Percentiles rank a stretch among this genome's conserved stretches.
phyloP scores from a whole-genome alignment of 1,140 invertebrate genomes.

The Scaptomyza graminum region DNA sequence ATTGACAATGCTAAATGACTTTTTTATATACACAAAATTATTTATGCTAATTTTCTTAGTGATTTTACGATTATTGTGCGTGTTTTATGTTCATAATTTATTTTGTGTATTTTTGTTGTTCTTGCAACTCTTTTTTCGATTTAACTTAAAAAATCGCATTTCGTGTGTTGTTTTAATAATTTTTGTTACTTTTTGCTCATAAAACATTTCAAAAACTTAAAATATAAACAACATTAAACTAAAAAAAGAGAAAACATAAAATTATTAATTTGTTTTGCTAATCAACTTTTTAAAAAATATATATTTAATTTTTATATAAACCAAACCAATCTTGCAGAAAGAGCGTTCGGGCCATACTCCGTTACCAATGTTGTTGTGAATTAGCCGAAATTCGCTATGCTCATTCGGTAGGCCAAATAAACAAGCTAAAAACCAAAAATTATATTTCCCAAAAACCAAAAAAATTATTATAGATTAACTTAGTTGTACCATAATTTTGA shows the following conservation, averaged over 20 bases:
- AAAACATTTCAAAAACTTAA: constrained; percentile 26
- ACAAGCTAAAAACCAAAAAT: constrained; percentile 68
- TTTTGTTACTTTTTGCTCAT: constrained; percentile 22
- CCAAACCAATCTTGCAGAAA: constrained; percentile 84
- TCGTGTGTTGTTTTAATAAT: constrained; percentile 5
- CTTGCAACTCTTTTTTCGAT: constrained; percentile 11
- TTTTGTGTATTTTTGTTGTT: constrained; percentile 42
- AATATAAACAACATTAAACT: constrained; percentile 30
- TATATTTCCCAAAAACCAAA: constrained; percentile 23
- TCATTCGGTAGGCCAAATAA: constrained; percentile 83
- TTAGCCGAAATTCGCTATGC: constrained; percentile 84
- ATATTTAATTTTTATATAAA: constrained; percentile 78
- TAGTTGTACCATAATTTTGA: constrained; percentile 36
- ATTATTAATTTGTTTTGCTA: constrained; percentile 28
- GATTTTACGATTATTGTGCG: constrained; percentile 66
- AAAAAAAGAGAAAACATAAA: constrained; percentile 28
- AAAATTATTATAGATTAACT: constrained; percentile 17
- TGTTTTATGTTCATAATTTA: constrained; percentile 56
- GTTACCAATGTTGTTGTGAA: constrained; percentile 84
- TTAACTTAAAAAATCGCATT: constrained; percentile 2
- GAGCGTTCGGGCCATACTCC: constrained; percentile 84
- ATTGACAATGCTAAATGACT: constrained; percentile 68
- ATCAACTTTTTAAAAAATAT: constrained; percentile 66
- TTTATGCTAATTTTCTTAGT: constrained; percentile 74
- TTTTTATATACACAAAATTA: constrained; percentile 53